Conservation (phyloP, 1,140 invertebrate genomes). For the Drosophila varians region DNA sequence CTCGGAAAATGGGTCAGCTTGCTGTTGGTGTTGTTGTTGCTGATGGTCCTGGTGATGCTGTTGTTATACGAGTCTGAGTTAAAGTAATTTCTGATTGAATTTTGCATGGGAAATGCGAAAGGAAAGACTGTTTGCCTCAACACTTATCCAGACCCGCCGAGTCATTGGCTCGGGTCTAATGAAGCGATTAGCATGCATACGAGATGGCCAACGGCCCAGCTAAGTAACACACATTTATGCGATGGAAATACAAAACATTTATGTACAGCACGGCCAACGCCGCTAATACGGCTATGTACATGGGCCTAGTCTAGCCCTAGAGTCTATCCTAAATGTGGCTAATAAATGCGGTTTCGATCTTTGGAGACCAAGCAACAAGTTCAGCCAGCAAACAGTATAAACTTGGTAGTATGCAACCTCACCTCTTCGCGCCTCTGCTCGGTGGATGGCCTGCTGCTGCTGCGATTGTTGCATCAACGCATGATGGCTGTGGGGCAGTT, state of each 20-base stretch:
- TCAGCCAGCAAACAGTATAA: conserved; percentile 29
- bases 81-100: conserved; percentile 68
- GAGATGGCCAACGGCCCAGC: conserved; percentile 23
- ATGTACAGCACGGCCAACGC: neutral
- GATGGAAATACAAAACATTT: neutral
- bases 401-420: conserved; percentile 34
- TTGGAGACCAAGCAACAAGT: conserved; percentile 36
- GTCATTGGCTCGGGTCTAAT: conserved; percentile 44
- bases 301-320: neutral
- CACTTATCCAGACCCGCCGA: conserved; percentile 15
- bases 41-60: conserved; percentile 36
- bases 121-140: neutral
- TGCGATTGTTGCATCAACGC: conserved; percentile 72
- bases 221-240: neutral
- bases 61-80: conserved; percentile 38
- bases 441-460: conserved; percentile 72
- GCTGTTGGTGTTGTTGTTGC: conserved; percentile 25
- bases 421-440: conserved; percentile 71
- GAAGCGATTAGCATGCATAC: conserved; percentile 76
- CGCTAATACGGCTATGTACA: neutral
- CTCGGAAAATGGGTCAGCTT: conserved; percentile 69
- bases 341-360: neutral
- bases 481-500: conserved; percentile 66
- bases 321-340: neutral
- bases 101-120: conserved; percentile 73